Conservation (phyloP, 2,113 vertebrate genomes). For the Odocoileus hemionus region DNA sequence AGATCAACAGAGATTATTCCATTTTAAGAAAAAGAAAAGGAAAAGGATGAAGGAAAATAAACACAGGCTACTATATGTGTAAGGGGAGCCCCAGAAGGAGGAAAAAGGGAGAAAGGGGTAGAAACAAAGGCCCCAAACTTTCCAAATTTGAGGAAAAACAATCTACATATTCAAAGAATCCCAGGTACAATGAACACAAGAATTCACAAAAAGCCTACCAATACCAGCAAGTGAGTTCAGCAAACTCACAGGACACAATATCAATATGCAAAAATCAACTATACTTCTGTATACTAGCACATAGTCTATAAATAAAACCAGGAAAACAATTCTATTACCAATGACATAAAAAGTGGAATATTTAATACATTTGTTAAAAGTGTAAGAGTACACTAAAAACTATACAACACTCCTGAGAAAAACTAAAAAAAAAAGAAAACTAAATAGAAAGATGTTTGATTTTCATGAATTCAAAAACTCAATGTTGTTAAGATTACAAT, state of each 20-base stretch:
- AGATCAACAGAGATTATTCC: background rate
- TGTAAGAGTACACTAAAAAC: background rate
- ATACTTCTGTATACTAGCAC: background rate
- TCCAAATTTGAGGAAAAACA: background rate
- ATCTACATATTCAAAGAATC: background rate
- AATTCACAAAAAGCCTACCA: background rate
- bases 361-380: background rate
- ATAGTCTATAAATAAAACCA: background rate
- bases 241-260: background rate
- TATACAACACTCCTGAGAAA: background rate
- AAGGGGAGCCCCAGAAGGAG: background rate
- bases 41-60: background rate
- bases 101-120: background rate
- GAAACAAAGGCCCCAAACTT: background rate
- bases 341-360: background rate
- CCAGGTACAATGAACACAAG: background rate
- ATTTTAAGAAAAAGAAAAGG: background rate
- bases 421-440: background rate
- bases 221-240: background rate
- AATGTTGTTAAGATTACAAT: background rate
- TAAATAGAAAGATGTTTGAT: background rate
- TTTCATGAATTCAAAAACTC: background rate
- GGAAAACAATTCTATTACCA: background rate
- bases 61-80: background rate
- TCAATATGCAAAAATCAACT: background rate